Evolutionary conservation across 2,888 invertebrate genomes (phyloP), one percentile per base, ranked within the genome.

Genomic region (Drosophila testacea): DNA sequence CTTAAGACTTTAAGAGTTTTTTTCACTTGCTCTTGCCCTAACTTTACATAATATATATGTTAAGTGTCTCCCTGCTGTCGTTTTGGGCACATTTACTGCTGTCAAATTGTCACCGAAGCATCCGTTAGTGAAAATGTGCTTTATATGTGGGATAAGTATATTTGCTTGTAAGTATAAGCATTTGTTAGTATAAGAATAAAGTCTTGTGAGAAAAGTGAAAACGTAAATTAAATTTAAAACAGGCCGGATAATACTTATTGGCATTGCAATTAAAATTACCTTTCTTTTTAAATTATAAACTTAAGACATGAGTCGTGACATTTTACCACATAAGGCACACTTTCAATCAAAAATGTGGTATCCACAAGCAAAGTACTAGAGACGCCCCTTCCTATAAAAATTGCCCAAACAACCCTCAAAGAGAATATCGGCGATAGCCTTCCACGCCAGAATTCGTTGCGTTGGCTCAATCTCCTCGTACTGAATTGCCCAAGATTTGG

Each of bases 361-460:
- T 38, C 30, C 51, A 27, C 30, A 34, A 39, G 13, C 28, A 16
- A 16, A 16, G 16, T 22, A 16, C 22, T 52, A 54, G 65, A 22
- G 3, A 22, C 22, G 3, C 22, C 22, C 22, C 22, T 16, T 16
- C 16, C 16, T 16, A 16, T 16, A 1, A 1, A 91, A 79, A 56
- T 90, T 87, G 5, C 91, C 91, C 88, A 91, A 84, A 64, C 91
- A 91, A 42, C 90, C 91, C 27, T 91, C 90, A 41, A 91, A 91
- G 0, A 91, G 77, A 42, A 91, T 90, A 62, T 91, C 91, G 1
- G 90, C 88, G 10, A 91, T 91, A 11, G 91, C 91, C 57, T 91
- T 91, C 6, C 91, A 74, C 0, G 91, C 91, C 16, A 90, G 77
- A 34, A 91, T 81, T 5, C 89, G 85, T 51, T 91, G 91, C 38